Evolutionary conservation across 2,113 vertebrate species (phyloP), one percentile per base, ranked within the genome.

Genomic region (Galbula dea): DNA sequence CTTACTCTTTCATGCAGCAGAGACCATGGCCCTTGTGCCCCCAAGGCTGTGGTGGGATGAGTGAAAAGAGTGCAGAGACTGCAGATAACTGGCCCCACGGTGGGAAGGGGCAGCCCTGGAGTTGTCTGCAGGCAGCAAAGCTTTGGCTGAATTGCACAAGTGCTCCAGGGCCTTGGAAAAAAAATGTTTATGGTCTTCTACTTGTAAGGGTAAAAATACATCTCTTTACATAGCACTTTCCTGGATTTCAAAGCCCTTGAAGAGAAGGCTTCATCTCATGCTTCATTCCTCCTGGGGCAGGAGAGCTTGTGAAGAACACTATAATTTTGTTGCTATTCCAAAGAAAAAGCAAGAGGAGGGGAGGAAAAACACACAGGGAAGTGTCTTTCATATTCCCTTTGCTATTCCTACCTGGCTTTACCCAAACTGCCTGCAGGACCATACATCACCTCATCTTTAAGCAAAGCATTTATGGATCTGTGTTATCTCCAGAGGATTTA

Each of bases 31-130:
- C n/a, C 61, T 48, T 54, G 26, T 39, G 67, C 15, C 18, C 6
- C 30, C 30, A 7, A 7, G 36, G 12, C 49, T 66, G 58, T 2
- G 2, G 13, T 61, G 71, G 75, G 48, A 71, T 3, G 2, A 27
- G 39, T 18, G 6, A 68, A 19, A 75, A 73, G 14, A 11, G 34
- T 12, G 49, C 37, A 52, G 67, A 71, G 58, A 21, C 20, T 52
- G 21, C 34, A 26, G 51, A n/a, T 19, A 34, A 48, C 10, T 1
- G 2, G 21, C 57, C 37, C 11, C 34, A 5, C 1, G 1, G 4
- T 34, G 61, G 39, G 45, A 71, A 81, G 68, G 62, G 39, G 4
- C 30, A 68, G 77, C 74, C 52, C 71, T 10, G 2, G 12, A 58
- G 9, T 24, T 59, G 34, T 71, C 83, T 9, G 6, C 61, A 59